Evolutionary conservation across 2,888 invertebrate species (phyloP).

Genomic region (Drosophila peninsularis): DNA sequence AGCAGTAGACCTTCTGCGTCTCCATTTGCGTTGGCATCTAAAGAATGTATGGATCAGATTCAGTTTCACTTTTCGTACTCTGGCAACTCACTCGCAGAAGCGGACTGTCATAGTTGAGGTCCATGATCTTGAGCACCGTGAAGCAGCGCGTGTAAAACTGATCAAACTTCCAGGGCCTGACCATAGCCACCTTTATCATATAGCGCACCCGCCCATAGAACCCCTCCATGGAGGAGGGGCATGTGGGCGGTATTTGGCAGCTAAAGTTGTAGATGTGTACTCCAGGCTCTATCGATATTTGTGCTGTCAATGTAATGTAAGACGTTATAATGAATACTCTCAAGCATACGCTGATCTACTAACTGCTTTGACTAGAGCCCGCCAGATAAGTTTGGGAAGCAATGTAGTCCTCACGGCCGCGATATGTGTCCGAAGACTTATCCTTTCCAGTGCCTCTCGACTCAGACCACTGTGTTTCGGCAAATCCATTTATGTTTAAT

Average conservation of each 20-base stretch:
- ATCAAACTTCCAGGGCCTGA: constrained; percentile 94
- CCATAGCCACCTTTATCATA: constrained; percentile 88
- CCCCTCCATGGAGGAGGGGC: constrained; percentile 86
- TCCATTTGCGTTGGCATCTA: constrained; percentile 72
- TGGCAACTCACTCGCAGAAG: constrained; percentile 53
- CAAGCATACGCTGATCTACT: neutral
- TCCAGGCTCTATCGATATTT: constrained; percentile 84
- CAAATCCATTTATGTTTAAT: constrained; percentile 64
- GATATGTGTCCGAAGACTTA: constrained; percentile 24
- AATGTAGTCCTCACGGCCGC: constrained; percentile 84
- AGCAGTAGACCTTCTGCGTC: constrained; percentile 73
- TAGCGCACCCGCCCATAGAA: constrained; percentile 86
- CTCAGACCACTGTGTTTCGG: constrained; percentile 67
- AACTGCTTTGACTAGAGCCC: constrained; percentile 82
- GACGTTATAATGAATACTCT: too few species aligned
- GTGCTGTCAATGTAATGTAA: constrained; percentile 23
- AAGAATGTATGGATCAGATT: neutral
- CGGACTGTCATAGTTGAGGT: constrained; percentile 85
- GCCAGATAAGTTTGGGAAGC: constrained; percentile 84
- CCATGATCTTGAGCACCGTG: constrained; percentile 91
- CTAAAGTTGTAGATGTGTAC: constrained; percentile 85
- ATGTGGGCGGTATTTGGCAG: constrained; percentile 84
- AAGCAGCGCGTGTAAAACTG: constrained; percentile 88
- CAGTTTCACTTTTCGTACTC: neutral
- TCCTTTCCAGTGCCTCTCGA: constrained; percentile 8